phyloP scores from a whole-genome alignment of 2,797 vertebrate species.

The Galaxias olidus region DNA sequence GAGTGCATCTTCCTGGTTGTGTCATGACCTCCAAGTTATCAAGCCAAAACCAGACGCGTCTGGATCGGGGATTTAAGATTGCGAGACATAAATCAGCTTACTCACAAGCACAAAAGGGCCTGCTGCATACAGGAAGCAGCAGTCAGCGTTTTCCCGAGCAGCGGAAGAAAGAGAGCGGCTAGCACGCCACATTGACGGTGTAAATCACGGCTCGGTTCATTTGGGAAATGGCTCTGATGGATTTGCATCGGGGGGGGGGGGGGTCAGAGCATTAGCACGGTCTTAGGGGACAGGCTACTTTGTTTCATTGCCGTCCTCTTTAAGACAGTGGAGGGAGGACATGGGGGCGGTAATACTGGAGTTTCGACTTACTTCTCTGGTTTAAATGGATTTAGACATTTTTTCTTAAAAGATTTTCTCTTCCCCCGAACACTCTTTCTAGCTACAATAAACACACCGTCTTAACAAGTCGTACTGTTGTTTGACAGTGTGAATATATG shows the following conservation, averaged over 20 bases:
- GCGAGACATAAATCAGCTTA: conserved; percentile 62
- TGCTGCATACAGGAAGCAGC: conserved; percentile 29
- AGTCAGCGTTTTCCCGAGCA: conserved; percentile 56
- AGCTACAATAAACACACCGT: no score
- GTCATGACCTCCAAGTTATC: conserved; percentile 52
- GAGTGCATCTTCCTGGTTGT: conserved; percentile 21
- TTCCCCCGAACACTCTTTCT: no score
- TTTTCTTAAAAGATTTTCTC: no score
- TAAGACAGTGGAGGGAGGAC: no score
- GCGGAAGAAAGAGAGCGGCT: conserved; percentile 36
- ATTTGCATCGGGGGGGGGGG: conserved; percentile 62
- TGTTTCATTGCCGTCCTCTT: conserved; percentile 3
- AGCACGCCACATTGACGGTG: conserved; percentile 40
- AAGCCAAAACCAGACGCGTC: conserved; percentile 43
- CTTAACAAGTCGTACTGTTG: no score
- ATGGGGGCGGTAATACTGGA: no score
- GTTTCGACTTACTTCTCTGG: no score
- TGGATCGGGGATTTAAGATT: conserved; percentile 56
- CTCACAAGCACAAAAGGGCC: conserved; percentile 56
- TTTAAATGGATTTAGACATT: no score
- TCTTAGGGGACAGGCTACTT: conserved; percentile 51
- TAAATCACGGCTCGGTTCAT: conserved; percentile 73
- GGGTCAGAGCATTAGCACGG: conserved; percentile 60
- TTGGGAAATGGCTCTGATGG: conserved; percentile 66
- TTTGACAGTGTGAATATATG: no score